A percentile compares a stretch with the other conserved stretches of the same genome.
Conservation (phyloP, 2,888 invertebrate species). For the Labia minor region DNA sequence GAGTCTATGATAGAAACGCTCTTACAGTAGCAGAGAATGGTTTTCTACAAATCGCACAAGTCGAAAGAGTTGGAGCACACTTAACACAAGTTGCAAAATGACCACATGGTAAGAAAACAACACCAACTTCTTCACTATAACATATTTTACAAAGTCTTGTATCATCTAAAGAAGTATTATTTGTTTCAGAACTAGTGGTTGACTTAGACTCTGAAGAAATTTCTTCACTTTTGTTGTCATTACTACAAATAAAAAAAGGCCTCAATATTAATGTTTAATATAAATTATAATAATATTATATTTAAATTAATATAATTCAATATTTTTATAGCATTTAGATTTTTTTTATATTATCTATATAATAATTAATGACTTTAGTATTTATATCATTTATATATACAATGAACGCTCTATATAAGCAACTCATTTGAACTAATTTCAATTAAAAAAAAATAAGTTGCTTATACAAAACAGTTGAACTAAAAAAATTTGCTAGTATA, state of each 20-base stretch:
- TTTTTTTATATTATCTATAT: no score
- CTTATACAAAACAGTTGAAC: no score
- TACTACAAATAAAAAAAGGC: constrained; percentile 30
- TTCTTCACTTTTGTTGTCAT: constrained; percentile 31
- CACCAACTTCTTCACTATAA: constrained; percentile 73
- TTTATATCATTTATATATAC: no score
- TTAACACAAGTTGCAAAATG: constrained; percentile 87
- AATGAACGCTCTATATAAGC: no score
- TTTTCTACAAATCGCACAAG: constrained; percentile 79
- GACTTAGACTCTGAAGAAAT: constrained; percentile 13
- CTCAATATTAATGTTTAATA: not conserved
- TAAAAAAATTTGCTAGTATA: no score
- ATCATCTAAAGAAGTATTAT: constrained; percentile 30
- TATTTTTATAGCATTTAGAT: no score
- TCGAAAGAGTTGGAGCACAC: constrained; percentile 75
- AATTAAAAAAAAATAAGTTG: no score
- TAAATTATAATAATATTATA: no score
- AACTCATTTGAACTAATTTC: no score
- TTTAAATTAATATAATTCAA: no score
- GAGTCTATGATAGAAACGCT: constrained; percentile 45
- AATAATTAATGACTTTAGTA: no score
- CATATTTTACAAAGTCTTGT: constrained; percentile 78
- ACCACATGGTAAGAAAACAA: constrained; percentile 89
- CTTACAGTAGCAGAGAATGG: constrained; percentile 56
- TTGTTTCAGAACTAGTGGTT: constrained; percentile 14